Base-by-base conservation (phyloP, 1,140 invertebrate species). In the Bombus terrestris region DNA sequence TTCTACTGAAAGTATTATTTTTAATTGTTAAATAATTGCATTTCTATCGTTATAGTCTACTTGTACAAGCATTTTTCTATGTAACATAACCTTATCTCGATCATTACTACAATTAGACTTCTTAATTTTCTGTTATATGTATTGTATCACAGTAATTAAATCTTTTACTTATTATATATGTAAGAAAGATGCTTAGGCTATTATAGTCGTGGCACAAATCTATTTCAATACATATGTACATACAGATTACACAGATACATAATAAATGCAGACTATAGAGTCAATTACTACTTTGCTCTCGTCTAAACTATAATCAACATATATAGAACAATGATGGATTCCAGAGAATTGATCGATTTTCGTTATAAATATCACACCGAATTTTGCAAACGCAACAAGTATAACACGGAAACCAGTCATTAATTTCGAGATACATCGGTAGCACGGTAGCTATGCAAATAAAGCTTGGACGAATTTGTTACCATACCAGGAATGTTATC, bases 401-500 rank as follows among this genome's bases (percentile, higher is more conserved):
- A 39, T 22, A 69, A 22, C 73, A 39, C 12, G 8, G 37, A 68
- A 22, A 32, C 39, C 39, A 25, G 39, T 13, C 15, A 15, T 59
- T 78, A 64, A 41, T 78, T 41, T 15, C 4, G 1, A 0, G 39
- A 64, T 32, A 64, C 47, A 22, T 53, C 18, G 9, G 18, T 43
- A 41, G 18, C 47, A n/a, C 35, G 1, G 43, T 35, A 18, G 39
- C 68, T 35, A 74, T 53, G 37, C 47, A 37, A 25, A 25, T 28
- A 35, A 80, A 68, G 28, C 62, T 69, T 57, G 59, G 71, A 87
- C 74, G 53, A 47, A 59, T 75, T 83, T 79, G 83, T 81, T 83
- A 76, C 59, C 73, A 53, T 69, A 88, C 41, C 43, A 80, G 41
- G 73, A 87, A 88, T 79, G 81, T 88, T 88, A 87, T 88, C 81